These are phyloP conservation scores for Amphipoea lucens DNA, from an alignment of 2,888 invertebrate species.

Conservation along the genomic window DNA sequence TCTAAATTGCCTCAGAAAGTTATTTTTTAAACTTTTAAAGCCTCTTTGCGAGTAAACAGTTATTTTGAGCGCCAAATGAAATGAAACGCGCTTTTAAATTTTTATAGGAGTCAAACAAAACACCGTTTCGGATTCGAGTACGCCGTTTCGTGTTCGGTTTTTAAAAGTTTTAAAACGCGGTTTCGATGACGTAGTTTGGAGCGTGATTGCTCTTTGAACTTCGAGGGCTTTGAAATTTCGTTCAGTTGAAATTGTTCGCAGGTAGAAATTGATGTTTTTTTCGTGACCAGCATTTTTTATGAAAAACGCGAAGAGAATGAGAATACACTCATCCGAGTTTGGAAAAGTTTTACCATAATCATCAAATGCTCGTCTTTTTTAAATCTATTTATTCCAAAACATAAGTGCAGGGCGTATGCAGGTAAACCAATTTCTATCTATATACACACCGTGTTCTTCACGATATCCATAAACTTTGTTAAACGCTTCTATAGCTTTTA, in stretches of 20 bases:
- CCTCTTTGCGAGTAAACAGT: slow-evolving; percentile 60
- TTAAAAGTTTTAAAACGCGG: slow-evolving; percentile 48
- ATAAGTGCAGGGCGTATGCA: background rate
- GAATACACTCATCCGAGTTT: background rate
- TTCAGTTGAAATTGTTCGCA: slow-evolving; percentile 33
- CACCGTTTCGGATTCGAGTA: slow-evolving; percentile 39
- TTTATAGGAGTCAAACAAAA: slow-evolving; percentile 42
- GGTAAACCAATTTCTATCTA: background rate
- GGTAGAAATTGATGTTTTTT: slow-evolving; percentile 26
- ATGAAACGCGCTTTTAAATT: slow-evolving; percentile 49
- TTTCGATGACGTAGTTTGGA: slow-evolving; percentile 45
- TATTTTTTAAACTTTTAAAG: slow-evolving; percentile 66
- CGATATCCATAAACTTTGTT: too few relatives aligned
- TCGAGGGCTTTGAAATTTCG: slow-evolving; percentile 23
- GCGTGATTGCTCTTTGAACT: slow-evolving; percentile 43
- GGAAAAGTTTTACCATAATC: background rate
- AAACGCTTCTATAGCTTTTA: too few relatives aligned
- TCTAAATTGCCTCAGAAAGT: slow-evolving; percentile 64
- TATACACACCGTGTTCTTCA: too few relatives aligned
- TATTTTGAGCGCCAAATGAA: slow-evolving; percentile 60
- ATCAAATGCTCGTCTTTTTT: background rate
- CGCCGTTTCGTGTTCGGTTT: slow-evolving; percentile 46
- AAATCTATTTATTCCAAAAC: background rate
- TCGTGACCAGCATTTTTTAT: slow-evolving; percentile 36
- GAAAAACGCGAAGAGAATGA: background rate